Conservation (phyloP, 2,797 vertebrate species). For the Falco peregrinus region DNA sequence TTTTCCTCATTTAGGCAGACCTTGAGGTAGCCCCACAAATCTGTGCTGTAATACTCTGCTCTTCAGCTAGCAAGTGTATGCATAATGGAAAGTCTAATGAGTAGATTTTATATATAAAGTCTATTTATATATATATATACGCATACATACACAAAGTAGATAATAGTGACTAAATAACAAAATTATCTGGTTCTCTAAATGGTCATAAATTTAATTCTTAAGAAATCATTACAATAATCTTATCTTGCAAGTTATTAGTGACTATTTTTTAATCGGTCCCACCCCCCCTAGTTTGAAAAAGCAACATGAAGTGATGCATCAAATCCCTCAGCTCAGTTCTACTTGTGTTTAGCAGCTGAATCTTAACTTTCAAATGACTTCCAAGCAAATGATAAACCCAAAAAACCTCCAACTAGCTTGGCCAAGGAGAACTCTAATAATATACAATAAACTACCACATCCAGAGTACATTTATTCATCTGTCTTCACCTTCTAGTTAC, state of each 20-base stretch:
- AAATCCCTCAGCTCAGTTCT: neutral
- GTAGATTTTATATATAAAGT: neutral
- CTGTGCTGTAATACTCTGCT: neutral
- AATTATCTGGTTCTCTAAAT: neutral
- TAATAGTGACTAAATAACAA: neutral
- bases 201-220: neutral
- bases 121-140: neutral
- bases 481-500: conserved; percentile 43
- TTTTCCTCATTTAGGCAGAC: neutral
- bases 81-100: neutral
- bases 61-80: neutral
- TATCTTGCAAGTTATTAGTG: neutral
- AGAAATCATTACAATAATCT: neutral
- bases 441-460: conserved; percentile 5
- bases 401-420: neutral
- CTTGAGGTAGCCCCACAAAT: neutral
- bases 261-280: neutral
- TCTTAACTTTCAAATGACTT: neutral
- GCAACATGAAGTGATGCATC: neutral
- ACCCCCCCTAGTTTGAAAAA: neutral
- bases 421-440: conserved; percentile 13
- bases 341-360: neutral
- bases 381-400: neutral
- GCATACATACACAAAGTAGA: neutral
- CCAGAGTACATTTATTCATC: conserved; percentile 49